Percentiles rank a stretch among this genome's conserved stretches.
These are phyloP conservation scores for Heterodera carotae DNA, from an alignment of 1,140 invertebrate species.

Conservation along the genomic window DNA sequence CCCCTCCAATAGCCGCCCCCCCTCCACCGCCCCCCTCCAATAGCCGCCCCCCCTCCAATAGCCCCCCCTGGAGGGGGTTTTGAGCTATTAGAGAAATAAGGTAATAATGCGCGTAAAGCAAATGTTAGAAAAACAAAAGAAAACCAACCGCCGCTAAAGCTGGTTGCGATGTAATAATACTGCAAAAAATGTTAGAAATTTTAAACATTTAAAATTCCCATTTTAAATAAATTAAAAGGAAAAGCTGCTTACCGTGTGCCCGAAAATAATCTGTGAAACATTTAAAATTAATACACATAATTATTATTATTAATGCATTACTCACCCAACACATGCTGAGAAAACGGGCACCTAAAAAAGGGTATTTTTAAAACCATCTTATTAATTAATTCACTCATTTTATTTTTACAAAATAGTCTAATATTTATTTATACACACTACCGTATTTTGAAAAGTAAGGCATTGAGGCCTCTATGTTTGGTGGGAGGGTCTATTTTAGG, in stretches of 20 bases:
- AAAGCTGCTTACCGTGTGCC: constrained; percentile 46
- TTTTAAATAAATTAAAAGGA: constrained; percentile 1
- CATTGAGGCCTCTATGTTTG: no score
- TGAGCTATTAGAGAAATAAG: no score
- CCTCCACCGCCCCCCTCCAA: no score
- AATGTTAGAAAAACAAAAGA: no score
- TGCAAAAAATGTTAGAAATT: not conserved
- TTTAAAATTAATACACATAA: constrained; percentile 43
- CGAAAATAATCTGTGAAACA: constrained; percentile 50
- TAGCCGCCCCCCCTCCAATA: no score
- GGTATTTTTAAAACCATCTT: no score
- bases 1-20: no score
- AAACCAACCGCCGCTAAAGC: constrained; percentile 53
- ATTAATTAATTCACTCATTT: constrained; percentile 10
- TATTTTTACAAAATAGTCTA: no score
- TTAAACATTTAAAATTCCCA: not conserved
- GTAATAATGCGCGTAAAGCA: not conserved
- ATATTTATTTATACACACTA: no score
- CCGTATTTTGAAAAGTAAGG: no score
- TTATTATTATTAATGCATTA: not conserved
- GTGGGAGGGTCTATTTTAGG: no score
- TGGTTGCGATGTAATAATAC: constrained; percentile 59
- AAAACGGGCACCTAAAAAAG: constrained; percentile 56
- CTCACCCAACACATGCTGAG: constrained; percentile 65
- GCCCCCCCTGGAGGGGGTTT: no score